Evolutionary conservation across 2,113 vertebrate genomes (phyloP), one percentile per base, ranked within the genome.

Genomic region (Neolamprologus brichardi): DNA sequence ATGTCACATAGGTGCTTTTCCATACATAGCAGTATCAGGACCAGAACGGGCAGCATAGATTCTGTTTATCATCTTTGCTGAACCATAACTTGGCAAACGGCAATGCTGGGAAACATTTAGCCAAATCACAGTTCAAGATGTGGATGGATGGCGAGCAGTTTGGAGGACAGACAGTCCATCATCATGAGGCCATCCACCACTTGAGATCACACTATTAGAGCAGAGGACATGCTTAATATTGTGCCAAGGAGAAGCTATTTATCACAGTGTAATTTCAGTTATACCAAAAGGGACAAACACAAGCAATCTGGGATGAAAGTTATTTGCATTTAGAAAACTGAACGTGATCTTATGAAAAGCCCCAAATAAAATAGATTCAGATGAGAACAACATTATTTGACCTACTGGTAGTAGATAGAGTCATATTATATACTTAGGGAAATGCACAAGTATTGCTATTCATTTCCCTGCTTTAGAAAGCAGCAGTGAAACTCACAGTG

Each of bases 241-340:
- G 85, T 49, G 87, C 79, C 91, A 91, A 91, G 92, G 90, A 88
- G 90, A 90, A 80, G 58, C 25, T 14, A 86, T 91, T 88, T 70
- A 83, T 94, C 89, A 89, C 3, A 12, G 60, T 46, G 90, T 56
- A 72, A 88, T 88, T 88, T 84, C 79, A 70, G 41, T 54, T 37
- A 28, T 8, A 86, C 78, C 82, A 79, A 70, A 70, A 81, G 53
- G 79, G 56, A 89, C 82, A 25, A 62, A 14, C 54, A 81, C n/a
- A 54, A 44, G 70, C n/a, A 79, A 49, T 83, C 84, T 51, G 39
- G 25, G 44, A 77, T 30, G 3, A 2, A 51, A 18, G 15, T 32
- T 51, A 77, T 77, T 77, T 77, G 17, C 72, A 77, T 32, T 51
- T 77, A n/a, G 72, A 32, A 77, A 77, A 77, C 15, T 14, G 23